Evolutionary conservation across 2,113 vertebrate species (phyloP).

Genomic region (Cathartes aura): DNA sequence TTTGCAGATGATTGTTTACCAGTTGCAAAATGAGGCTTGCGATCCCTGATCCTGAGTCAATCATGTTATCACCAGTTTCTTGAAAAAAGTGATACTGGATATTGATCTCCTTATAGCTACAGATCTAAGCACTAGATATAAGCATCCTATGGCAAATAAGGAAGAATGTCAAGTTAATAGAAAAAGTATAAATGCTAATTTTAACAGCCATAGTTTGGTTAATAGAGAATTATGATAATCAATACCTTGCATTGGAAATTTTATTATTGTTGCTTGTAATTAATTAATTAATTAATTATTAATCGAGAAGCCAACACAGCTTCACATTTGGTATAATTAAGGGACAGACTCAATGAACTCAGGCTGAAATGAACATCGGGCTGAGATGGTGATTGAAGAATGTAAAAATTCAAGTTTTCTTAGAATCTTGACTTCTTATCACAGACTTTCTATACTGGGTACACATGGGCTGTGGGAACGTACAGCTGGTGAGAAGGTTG

Average conservation of each 20-base stretch:
- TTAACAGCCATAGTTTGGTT: not conserved
- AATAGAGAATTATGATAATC: not conserved
- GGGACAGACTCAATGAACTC: not conserved
- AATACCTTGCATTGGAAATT: not conserved
- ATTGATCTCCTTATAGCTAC: not conserved
- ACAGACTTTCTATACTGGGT: not conserved
- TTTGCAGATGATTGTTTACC: not conserved
- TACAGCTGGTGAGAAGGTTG: accelerated
- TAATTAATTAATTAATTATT: not conserved
- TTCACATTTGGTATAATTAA: not conserved
- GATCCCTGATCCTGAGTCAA: not conserved
- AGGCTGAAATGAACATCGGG: not conserved
- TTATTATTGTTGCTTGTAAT: not conserved
- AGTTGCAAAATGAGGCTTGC: not conserved
- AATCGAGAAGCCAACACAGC: not conserved
- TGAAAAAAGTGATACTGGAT: not conserved
- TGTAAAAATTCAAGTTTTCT: not conserved
- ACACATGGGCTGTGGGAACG: accelerated
- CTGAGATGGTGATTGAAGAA: not conserved
- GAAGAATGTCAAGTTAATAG: not conserved
- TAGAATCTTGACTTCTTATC: not conserved
- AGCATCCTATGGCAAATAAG: not conserved
- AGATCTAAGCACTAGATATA: not conserved
- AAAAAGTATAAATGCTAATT: not conserved
- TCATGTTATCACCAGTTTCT: not conserved